Conservation (phyloP, 2,797 vertebrate genomes). For the Podarcis lilfordi region DNA sequence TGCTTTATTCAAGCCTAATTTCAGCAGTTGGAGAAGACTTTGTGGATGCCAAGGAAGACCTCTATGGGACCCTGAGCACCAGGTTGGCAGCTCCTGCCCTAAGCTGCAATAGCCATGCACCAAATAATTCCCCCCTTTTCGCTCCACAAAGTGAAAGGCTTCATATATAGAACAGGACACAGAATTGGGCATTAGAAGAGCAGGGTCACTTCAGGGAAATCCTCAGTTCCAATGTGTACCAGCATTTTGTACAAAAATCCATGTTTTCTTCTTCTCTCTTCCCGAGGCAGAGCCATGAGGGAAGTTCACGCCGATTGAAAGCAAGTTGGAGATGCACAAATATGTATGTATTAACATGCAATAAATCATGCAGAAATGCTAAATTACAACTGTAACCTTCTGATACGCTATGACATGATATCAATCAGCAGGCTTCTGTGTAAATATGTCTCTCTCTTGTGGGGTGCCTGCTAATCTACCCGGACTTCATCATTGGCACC, state of each 20-base stretch:
- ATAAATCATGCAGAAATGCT: background rate
- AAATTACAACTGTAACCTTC: background rate
- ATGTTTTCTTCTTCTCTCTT: background rate
- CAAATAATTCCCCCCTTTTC: background rate
- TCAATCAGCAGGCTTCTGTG: conserved; percentile 5
- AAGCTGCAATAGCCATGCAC: background rate
- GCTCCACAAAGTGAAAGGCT: background rate
- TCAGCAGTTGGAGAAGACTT: too few species aligned
- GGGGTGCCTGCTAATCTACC: conserved; percentile 56
- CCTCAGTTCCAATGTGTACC: background rate
- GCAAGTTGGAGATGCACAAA: background rate
- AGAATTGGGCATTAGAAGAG: background rate
- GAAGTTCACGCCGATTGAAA: background rate
- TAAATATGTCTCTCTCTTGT: conserved; percentile 58
- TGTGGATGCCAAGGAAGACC: too few species aligned
- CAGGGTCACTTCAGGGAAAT: background rate
- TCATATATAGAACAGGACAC: background rate
- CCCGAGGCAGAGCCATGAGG: background rate
- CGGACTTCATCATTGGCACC: conserved; percentile 64
- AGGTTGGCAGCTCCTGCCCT: too few species aligned
- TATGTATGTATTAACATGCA: background rate
- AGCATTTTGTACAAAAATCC: background rate
- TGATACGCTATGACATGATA: conserved; percentile 43
- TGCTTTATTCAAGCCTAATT: too few species aligned
- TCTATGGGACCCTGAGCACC: too few species aligned